Evolutionary conservation across 2,797 vertebrate species (phyloP), one percentile per base, ranked within the genome.

Genomic region (Lates japonicus): DNA sequence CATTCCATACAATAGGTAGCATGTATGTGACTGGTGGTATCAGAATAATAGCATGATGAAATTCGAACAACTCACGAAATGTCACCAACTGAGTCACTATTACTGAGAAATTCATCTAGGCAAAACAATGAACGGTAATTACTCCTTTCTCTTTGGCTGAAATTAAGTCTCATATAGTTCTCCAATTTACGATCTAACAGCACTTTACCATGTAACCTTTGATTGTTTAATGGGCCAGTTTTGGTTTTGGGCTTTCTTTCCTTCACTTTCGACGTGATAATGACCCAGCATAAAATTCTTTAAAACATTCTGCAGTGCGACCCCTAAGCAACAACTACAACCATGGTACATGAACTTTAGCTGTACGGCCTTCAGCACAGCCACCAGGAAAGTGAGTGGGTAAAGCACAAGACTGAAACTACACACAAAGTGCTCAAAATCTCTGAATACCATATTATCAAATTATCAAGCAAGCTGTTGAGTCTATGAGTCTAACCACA

Each of bases 341-440:
- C 8, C 65, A 71, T 14, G n/a, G n/a, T n/a, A n/a, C n/a, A n/a
- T n/a, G n/a, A 68, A 29, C 20, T 70, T 78, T 29, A 39, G 46
- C 1, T 59, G 11, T 5, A 33, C 9, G 44, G 33, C 1, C 12
- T 31, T 60, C 39, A 49, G 4, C n/a, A n/a, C 33, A 57, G 33
- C 29, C 19, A 46, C 25, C 17, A 31, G 35, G 46, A 42, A 64
- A 76, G 5, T 60, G 3, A 3, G 66, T 49, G 73, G 19, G n/a
- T 51, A 49, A 33, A 62, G 37, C 22, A 77, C 72, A 51, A 52
- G 41, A 70, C 29, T 58, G 59, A 70, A 76, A 70, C 60, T 48
- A 74, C 44, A 70, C 51, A n/a, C 33, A 54, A 52, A 29, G 0
- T 41, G 8, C 25, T 63, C 25, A 37, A 55, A 52, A 39, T 2